phyloP scores from a whole-genome alignment of 2,888 invertebrate species.

The Anticlea derivata region DNA sequence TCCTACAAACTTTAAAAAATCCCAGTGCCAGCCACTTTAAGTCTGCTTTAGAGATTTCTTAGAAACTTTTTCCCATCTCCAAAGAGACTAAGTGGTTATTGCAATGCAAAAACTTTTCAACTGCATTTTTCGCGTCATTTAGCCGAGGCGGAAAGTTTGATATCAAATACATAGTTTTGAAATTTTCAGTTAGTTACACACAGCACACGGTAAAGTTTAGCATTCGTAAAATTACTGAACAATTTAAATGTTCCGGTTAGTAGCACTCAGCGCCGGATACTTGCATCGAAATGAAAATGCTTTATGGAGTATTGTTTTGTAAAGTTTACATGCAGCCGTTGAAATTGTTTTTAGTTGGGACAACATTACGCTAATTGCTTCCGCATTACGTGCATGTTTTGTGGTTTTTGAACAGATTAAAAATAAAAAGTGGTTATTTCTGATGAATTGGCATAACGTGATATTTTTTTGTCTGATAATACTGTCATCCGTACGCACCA shows the following conservation, averaged over 20 bases:
- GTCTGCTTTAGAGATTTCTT: conserved; percentile 15
- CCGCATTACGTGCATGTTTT: not conserved
- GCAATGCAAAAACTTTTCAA: conserved; percentile 29
- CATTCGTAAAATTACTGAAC: conserved; percentile 40
- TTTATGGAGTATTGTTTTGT: conserved; percentile 19
- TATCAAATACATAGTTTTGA: conserved; percentile 34
- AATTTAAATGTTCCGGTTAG: conserved; percentile 42
- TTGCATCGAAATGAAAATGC: conserved; percentile 22
- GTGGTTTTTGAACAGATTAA: not conserved
- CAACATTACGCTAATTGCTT: conserved; percentile 8
- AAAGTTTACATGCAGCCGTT: conserved; percentile 10
- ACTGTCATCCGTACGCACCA: too few relatives aligned
- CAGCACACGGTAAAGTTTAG: conserved; percentile 34
- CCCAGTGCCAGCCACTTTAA: conserved; percentile 10
- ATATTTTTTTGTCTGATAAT: too few relatives aligned
- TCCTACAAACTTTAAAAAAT: not conserved
- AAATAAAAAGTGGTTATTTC: not conserved
- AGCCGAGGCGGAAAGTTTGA: conserved; percentile 28
- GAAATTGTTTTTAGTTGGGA: conserved; percentile 10
- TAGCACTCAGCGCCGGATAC: conserved; percentile 14
- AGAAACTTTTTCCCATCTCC: conserved; percentile 17
- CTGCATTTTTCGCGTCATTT: conserved; percentile 38
- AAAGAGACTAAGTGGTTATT: conserved; percentile 18
- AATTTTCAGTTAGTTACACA: conserved; percentile 31
- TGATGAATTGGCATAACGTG: too few relatives aligned